phyloP scores from a whole-genome alignment of 2,888 invertebrate genomes.

The Eudasyphora cyanicolor region DNA sequence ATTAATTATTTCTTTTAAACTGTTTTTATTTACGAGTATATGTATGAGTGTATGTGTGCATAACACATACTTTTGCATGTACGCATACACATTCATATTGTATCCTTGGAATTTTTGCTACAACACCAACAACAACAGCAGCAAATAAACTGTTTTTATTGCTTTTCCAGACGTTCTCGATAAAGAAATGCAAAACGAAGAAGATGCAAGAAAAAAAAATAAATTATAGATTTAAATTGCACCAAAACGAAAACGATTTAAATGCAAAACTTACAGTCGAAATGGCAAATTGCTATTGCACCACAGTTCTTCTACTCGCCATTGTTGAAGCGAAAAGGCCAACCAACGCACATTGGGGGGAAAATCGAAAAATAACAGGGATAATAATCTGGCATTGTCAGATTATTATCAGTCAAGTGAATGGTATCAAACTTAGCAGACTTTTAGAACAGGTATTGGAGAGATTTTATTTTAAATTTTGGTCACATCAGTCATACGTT shows the following conservation, averaged over 20 bases:
- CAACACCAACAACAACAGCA: not conserved
- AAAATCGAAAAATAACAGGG: too few species aligned
- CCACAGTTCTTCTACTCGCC: slow-evolving; percentile 45
- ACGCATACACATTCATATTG: too few species aligned
- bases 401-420: too few species aligned
- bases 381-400: too few species aligned
- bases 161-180: slow-evolving; percentile 4
- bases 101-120: not conserved
- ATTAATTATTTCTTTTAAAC: too few species aligned
- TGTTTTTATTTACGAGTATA: too few species aligned
- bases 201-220: slow-evolving; percentile 26
- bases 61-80: too few species aligned
- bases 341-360: slow-evolving; percentile 26
- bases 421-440: too few species aligned
- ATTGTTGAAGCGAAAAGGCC: slow-evolving; percentile 53
- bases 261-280: slow-evolving; percentile 75
- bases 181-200: not conserved
- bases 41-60: too few species aligned
- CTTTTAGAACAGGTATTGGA: too few species aligned
- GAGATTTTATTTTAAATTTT: too few species aligned
- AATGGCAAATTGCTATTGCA: slow-evolving; percentile 75
- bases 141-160: not conserved
- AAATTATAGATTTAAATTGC: slow-evolving; percentile 74
- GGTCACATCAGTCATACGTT: too few species aligned
- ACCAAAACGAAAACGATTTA: slow-evolving; percentile 75